Conservation (phyloP, 2,797 vertebrate genomes). For the Sebastes miniatus region DNA sequence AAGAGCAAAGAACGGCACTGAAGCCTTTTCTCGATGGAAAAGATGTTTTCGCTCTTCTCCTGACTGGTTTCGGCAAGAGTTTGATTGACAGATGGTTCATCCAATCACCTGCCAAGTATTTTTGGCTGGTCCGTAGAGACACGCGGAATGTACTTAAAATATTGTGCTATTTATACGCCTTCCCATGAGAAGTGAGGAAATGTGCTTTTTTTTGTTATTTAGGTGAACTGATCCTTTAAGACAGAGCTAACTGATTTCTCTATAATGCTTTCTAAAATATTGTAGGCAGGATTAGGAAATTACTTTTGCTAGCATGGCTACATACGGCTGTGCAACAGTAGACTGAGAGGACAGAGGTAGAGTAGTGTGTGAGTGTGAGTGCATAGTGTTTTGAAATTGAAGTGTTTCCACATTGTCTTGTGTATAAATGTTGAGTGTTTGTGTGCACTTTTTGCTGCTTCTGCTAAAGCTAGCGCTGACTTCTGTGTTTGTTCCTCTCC, state of each 20-base stretch:
- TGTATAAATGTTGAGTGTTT: slow-evolving; percentile 17
- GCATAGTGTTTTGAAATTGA: slow-evolving; percentile 4
- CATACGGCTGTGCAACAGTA: background rate
- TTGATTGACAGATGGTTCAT: too few relatives aligned
- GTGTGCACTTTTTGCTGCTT: background rate
- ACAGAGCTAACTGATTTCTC: background rate
- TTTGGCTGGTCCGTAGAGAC: too few relatives aligned
- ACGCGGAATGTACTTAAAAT: background rate
- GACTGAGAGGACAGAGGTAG: background rate
- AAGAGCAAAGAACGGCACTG: too few relatives aligned
- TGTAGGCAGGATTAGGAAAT: background rate
- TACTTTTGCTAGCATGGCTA: background rate
- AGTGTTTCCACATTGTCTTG: background rate
- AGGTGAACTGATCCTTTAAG: slow-evolving; percentile 10
- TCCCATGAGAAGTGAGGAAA: too few relatives aligned
- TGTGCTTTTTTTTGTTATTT: background rate
- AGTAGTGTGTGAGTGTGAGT: slow-evolving; percentile 15
- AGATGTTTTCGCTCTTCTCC: too few relatives aligned
- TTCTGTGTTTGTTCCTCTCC: slow-evolving; percentile 18
- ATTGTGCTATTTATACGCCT: background rate
- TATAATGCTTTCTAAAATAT: background rate
- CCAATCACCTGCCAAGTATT: too few relatives aligned
- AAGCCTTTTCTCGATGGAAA: too few relatives aligned
- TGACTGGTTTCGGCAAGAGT: too few relatives aligned
- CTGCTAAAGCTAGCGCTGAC: slow-evolving; percentile 45